Evolutionary conservation across 2,888 invertebrate species (phyloP), one percentile per base, ranked within the genome.

Genomic region (Pterostichus niger): DNA sequence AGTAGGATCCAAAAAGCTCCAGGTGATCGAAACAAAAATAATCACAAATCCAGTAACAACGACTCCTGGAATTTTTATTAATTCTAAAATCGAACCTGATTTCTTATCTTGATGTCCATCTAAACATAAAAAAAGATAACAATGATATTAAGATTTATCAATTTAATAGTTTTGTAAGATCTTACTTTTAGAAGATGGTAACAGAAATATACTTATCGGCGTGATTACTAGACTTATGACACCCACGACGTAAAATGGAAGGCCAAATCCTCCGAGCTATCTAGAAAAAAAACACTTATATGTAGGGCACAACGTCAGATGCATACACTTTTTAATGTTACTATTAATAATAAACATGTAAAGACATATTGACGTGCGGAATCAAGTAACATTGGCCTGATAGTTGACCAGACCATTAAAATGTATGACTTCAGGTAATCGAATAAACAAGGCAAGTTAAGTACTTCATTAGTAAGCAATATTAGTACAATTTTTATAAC

Each of bases 1-100:
- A 0, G 95, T 95, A 0, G 96, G 95, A 88, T 96, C 96, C 82
- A 96, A 89, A 88, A 95, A 96, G 0, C 94, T 94, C 93, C 95
- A 94, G 0, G 94, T 93, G 87, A 94, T 94, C 0, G 95, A 94
- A 6, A 94, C 93, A n/a, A 93, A 91, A 9, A 94, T 91, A 52
- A 95, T 93, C 68, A 95, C 93, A 17, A 94, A 87, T 10, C 94
- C 93, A 1, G 94, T 93, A 84, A 95, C 92, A 81, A 94, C 91
- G 71, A 95, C 94, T 6, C 94, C 92, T 0, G 95, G 94, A 56
- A 95, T 92, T 88, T 92, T 93, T 85, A 95, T 89, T 54, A 95
- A 89, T 78, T 91, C 91, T 54, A 92, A 87, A 84, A 94, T 91
- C 0, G 94, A 94, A 0, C 93, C 93, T n/a, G 91, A 90, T 88